These are phyloP conservation scores for Furcula furcula DNA, from an alignment of 2,888 invertebrate species.

Conservation along the genomic window DNA sequence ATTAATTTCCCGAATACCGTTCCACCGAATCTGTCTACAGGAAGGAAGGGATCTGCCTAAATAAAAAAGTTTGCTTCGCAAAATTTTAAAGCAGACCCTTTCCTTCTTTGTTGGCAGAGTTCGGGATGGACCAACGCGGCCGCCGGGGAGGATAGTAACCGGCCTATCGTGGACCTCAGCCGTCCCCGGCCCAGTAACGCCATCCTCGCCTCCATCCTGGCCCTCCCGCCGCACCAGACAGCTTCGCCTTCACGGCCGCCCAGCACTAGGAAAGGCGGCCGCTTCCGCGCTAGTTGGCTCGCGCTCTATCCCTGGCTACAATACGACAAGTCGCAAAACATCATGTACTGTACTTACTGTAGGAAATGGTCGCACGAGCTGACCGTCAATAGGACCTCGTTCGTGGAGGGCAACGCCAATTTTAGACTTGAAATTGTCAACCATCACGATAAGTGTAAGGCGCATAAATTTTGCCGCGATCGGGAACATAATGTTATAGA, in stretches of 20 bases:
- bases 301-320: slow-evolving; percentile 87
- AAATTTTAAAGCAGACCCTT: slow-evolving; percentile 73
- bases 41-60: slow-evolving; percentile 77
- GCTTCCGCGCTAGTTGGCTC: slow-evolving; percentile 86
- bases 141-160: slow-evolving; percentile 31
- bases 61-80: slow-evolving; percentile 18
- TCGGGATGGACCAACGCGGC: slow-evolving; percentile 24
- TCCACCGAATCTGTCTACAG: slow-evolving; percentile 39
- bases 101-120: slow-evolving; percentile 87
- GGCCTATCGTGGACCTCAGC: slow-evolving; percentile 42
- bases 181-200: slow-evolving; percentile 32
- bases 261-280: slow-evolving; percentile 80
- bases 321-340: slow-evolving; percentile 85
- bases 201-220: slow-evolving; percentile 42
- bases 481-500: slow-evolving; percentile 50
- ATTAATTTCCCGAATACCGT: slow-evolving; percentile 3
- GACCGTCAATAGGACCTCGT: slow-evolving; percentile 88
- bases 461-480: slow-evolving; percentile 85
- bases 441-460: slow-evolving; percentile 90
- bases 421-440: slow-evolving; percentile 89
- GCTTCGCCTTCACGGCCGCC: slow-evolving; percentile 29
- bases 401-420: slow-evolving; percentile 89
- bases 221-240: slow-evolving; percentile 55
- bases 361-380: slow-evolving; percentile 85
- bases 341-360: slow-evolving; percentile 88